Conservation (phyloP, 2,113 vertebrate genomes). For the Lanius collurio region DNA sequence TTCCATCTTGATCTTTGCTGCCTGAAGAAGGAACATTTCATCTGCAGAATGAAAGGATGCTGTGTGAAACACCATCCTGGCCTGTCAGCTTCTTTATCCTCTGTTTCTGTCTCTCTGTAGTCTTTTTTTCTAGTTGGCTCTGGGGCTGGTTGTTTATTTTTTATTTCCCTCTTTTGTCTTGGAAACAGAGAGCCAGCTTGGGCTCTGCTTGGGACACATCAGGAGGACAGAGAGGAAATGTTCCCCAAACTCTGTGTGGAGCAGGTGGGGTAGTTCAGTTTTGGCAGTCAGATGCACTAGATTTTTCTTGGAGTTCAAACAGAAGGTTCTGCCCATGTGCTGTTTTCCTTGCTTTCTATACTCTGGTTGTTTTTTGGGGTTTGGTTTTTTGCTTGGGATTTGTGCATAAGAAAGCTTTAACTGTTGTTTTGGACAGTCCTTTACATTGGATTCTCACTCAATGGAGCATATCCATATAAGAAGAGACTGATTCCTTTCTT, state of each 20-base stretch:
- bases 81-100: neutral
- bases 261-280: neutral
- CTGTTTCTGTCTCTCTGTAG: neutral
- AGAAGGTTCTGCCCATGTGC: neutral
- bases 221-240: neutral
- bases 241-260: neutral
- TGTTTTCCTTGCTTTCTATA: neutral
- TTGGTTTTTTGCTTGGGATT: neutral
- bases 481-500: neutral
- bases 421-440: neutral
- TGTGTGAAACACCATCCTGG: neutral
- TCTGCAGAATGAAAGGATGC: neutral
- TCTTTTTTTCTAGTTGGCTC: neutral
- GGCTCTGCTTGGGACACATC: neutral
- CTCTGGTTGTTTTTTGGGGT: neutral
- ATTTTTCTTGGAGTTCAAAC: neutral
- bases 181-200: neutral
- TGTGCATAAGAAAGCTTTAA: neutral
- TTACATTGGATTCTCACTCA: neutral
- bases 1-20: neutral
- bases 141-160: neutral
- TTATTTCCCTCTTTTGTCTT: neutral
- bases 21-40: neutral
- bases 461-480: neutral
- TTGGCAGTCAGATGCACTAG: neutral